These are phyloP conservation scores for Plebejus anna DNA, from an alignment of 2,888 invertebrate genomes.

Conservation along the genomic window DNA sequence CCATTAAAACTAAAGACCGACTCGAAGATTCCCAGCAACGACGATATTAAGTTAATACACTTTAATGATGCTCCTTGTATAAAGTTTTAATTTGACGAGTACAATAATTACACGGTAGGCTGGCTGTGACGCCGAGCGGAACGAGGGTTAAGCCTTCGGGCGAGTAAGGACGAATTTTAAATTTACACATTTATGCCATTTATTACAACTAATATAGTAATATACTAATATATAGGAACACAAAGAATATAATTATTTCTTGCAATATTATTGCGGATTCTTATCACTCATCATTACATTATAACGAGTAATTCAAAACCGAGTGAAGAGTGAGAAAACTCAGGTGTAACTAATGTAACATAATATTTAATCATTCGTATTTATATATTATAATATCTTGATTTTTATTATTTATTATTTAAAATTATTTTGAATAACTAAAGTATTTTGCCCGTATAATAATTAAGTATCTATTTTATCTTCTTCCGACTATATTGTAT, in stretches of 20 bases:
- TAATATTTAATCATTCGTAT: too few species aligned
- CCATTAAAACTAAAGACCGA: background rate
- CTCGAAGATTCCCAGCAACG: background rate
- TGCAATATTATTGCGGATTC: background rate
- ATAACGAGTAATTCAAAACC: too few species aligned
- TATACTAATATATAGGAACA: background rate
- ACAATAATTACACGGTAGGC: conserved; percentile 7
- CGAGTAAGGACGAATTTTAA: background rate
- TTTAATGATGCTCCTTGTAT: conserved; percentile 2
- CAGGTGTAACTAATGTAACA: too few species aligned
- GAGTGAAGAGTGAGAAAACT: too few species aligned
- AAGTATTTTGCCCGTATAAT: too few species aligned
- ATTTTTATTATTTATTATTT: too few species aligned
- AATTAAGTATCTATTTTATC: too few species aligned
- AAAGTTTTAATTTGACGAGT: conserved; percentile 10
- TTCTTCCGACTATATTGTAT: too few species aligned
- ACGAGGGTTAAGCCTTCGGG: background rate
- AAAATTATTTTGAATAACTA: too few species aligned
- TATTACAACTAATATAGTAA: background rate
- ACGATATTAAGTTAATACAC: background rate
- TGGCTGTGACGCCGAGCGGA: background rate
- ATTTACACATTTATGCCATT: background rate
- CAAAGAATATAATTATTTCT: background rate
- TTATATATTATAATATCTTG: too few species aligned
- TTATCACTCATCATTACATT: background rate